These are phyloP conservation scores for Aleiodes leptofemur DNA, from an alignment of 2,888 invertebrate species.

Conservation along the genomic window DNA sequence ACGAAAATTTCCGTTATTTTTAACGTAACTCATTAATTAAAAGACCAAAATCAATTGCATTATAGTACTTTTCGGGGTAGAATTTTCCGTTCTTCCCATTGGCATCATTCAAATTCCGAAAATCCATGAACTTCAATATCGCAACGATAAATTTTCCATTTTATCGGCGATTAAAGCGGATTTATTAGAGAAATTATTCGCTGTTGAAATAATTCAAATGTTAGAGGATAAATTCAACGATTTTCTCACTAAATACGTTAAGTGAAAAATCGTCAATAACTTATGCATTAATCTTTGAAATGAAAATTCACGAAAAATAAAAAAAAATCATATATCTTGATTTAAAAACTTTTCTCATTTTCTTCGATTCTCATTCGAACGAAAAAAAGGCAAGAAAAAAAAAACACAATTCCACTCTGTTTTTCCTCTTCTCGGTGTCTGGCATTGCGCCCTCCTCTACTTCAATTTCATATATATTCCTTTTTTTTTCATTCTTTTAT, in stretches of 20 bases:
- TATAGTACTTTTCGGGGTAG: no score
- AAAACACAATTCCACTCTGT: slow-evolving; percentile 16
- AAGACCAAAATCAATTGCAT: neutral
- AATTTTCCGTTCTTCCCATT: neutral
- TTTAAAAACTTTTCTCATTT: slow-evolving; percentile 34
- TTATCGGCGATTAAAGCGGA: no score
- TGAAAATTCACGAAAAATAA: neutral
- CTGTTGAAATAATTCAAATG: no score
- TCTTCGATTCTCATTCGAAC: slow-evolving; percentile 9
- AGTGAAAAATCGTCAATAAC: neutral
- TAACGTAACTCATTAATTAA: no score
- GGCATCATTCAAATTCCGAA: neutral
- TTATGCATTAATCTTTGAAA: slow-evolving; percentile 13
- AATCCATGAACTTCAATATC: neutral
- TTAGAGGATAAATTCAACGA: no score
- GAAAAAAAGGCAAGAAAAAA: slow-evolving; percentile 8
- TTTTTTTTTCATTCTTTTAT: slow-evolving; percentile 25
- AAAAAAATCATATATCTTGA: slow-evolving; percentile 26
- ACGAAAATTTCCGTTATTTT: no score
- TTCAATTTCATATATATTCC: no score
- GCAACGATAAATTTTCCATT: no score
- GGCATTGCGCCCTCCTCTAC: slow-evolving; percentile 25
- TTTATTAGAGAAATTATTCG: no score
- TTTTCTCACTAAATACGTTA: no score
- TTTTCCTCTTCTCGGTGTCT: slow-evolving; percentile 29